These are phyloP conservation scores for Laticauda laticaudata DNA, from an alignment of 2,113 vertebrate species.

Conservation along the genomic window DNA sequence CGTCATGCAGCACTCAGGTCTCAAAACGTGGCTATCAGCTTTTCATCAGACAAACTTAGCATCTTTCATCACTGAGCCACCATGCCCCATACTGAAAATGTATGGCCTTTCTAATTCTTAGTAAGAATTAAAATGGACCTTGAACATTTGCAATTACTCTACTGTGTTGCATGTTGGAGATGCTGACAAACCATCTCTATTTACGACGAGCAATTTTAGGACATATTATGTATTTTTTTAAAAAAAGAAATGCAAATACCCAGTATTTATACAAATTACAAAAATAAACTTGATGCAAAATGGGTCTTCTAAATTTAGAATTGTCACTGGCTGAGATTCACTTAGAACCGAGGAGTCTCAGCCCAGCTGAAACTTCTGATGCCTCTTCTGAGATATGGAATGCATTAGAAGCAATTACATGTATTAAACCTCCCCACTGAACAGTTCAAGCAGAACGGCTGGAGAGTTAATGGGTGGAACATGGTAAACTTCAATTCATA, in stretches of 20 bases:
- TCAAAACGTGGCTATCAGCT: not conserved
- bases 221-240: not conserved
- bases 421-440: fast-evolving
- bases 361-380: not conserved
- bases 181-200: not conserved
- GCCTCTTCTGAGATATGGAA: not conserved
- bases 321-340: not conserved
- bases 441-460: not conserved
- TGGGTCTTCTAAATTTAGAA: not conserved
- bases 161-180: not conserved
- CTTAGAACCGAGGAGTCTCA: not conserved
- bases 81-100: not conserved
- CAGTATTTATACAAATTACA: not conserved
- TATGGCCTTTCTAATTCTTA: not conserved
- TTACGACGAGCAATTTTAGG: not conserved
- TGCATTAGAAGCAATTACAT: not conserved
- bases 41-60: not conserved
- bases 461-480: not conserved
- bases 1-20: not conserved
- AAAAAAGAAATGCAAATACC: not conserved
- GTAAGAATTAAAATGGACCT: not conserved
- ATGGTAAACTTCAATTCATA: slow-evolving; percentile 9
- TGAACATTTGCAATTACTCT: not conserved
- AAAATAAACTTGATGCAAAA: not conserved
- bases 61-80: not conserved